Conservation (phyloP, 1,140 invertebrate genomes). For the Caenorhabditis elegans region DNA sequence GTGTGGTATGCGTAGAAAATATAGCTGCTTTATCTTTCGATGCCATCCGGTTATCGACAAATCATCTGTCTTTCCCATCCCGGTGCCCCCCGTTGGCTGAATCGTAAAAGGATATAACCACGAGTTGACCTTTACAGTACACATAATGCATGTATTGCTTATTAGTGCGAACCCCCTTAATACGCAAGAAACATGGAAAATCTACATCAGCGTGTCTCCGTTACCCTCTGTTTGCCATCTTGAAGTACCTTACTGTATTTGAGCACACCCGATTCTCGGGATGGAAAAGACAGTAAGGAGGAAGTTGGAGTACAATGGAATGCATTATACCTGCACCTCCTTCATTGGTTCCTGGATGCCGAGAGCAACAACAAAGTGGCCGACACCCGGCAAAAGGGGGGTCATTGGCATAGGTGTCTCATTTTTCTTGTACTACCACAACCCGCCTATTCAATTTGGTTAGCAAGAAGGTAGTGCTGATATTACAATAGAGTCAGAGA, state of each 20-base stretch:
- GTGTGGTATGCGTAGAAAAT: not conserved
- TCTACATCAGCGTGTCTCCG: not conserved
- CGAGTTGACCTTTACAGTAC: slow-evolving; percentile 2
- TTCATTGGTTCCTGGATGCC: slow-evolving; percentile 14
- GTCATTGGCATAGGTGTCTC: slow-evolving; percentile 24
- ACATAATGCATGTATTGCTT: slow-evolving; percentile 8
- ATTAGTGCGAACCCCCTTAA: not conserved
- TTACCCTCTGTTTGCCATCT: not conserved
- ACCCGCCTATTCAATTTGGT: slow-evolving; percentile 18
- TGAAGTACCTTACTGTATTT: slow-evolving; percentile 20
- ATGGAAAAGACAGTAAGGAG: not conserved
- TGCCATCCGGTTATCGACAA: slow-evolving; percentile 31
- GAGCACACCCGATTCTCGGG: slow-evolving; percentile 10
- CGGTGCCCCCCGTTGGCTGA: not conserved
- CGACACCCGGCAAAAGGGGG: not conserved
- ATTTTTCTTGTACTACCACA: slow-evolving; percentile 1
- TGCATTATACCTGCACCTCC: slow-evolving; percentile 5
- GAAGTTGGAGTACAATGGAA: slow-evolving; percentile 24
- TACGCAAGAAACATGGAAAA: not conserved
- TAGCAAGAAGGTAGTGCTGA: slow-evolving; percentile 13
- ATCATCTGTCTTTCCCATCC: not conserved
- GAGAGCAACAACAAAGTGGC: slow-evolving; percentile 23
- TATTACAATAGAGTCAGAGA: slow-evolving; percentile 30
- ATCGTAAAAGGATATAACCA: slow-evolving; percentile 27
- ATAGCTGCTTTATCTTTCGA: slow-evolving; percentile 18